Percentiles rank a stretch among this genome's conserved stretches.
Evolutionary conservation across 2,797 vertebrate species (phyloP).

Genomic region (Aplochiton taeniatus): DNA sequence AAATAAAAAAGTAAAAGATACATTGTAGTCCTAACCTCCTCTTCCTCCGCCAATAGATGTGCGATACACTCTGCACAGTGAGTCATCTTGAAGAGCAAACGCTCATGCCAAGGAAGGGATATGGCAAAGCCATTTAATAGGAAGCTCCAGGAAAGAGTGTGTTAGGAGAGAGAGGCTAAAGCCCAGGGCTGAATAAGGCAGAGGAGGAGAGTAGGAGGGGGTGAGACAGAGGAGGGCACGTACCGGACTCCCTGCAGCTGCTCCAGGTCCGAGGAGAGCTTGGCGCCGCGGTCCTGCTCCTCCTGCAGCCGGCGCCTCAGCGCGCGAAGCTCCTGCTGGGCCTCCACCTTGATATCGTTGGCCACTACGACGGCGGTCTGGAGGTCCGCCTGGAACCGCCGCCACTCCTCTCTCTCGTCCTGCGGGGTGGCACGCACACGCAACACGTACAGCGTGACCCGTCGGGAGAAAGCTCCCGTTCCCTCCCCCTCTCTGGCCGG

Average conservation of each 20-base stretch:
- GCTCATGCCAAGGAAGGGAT: constrained; percentile 28
- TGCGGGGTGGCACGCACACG: constrained; percentile 48
- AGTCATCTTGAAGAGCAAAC: background rate
- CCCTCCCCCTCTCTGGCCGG: background rate
- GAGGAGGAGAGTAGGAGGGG: constrained; percentile 5
- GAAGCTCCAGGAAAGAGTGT: constrained; percentile 43
- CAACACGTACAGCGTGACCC: background rate
- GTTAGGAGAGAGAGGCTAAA: constrained; percentile 51
- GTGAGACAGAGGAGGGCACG: constrained; percentile 20
- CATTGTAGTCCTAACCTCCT: too few relatives aligned
- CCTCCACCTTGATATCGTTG: constrained; percentile 97
- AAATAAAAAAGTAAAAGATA: too few relatives aligned
- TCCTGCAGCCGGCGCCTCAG: constrained; percentile 89
- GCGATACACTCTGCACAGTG: background rate
- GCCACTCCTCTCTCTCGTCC: constrained; percentile 97
- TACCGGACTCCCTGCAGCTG: constrained; percentile 84
- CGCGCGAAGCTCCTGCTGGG: constrained; percentile 91
- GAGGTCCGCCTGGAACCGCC: constrained; percentile 95
- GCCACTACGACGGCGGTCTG: constrained; percentile 97
- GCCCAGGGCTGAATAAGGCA: constrained; percentile 46
- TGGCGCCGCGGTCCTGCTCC: constrained; percentile 86
- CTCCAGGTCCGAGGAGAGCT: constrained; percentile 87
- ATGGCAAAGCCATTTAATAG: constrained; percentile 55
- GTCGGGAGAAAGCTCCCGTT: background rate
- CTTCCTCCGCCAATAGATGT: too few relatives aligned